A percentile compares a stretch with the other conserved stretches of the same genome.
Evolutionary conservation across 92 coral and sea anemone species (phyloP).

Genomic region (Pocillopora grandis): DNA sequence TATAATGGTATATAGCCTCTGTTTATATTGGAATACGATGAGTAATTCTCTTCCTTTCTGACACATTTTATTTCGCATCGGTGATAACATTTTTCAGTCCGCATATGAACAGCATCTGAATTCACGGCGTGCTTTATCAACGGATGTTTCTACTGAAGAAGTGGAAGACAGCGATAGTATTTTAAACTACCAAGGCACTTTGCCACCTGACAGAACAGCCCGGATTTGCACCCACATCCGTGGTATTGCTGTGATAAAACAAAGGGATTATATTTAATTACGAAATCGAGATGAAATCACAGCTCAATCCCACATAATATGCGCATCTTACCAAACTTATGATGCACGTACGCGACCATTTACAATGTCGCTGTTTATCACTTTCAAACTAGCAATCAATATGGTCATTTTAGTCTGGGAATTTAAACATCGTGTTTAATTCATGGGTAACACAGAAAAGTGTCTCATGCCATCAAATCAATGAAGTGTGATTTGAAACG

Average conservation of each 20-base stretch:
- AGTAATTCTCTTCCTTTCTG: background rate
- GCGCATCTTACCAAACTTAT: no score
- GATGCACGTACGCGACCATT: no score
- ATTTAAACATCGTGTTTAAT: no score
- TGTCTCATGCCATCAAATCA: no score
- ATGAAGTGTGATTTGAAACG: no score
- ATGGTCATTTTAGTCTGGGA: no score
- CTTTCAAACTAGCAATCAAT: no score
- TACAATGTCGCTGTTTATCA: no score
- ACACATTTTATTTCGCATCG: background rate
- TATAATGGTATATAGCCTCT: no score
- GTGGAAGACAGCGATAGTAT: conserved; percentile 63
- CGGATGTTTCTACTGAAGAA: background rate
- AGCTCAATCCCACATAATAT: background rate
- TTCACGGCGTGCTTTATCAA: background rate
- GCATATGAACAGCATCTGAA: background rate
- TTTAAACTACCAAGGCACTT: conserved; percentile 65
- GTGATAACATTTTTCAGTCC: background rate
- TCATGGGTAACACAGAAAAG: no score
- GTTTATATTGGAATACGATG: background rate
- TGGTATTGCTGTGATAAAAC: conserved; percentile 48
- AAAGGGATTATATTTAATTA: background rate
- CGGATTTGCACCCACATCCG: conserved; percentile 63
- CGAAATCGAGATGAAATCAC: background rate
- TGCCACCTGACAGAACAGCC: conserved; percentile 64